These are phyloP conservation scores for Nesoenas mayeri DNA, from an alignment of 2,113 vertebrate genomes.

Conservation along the genomic window DNA sequence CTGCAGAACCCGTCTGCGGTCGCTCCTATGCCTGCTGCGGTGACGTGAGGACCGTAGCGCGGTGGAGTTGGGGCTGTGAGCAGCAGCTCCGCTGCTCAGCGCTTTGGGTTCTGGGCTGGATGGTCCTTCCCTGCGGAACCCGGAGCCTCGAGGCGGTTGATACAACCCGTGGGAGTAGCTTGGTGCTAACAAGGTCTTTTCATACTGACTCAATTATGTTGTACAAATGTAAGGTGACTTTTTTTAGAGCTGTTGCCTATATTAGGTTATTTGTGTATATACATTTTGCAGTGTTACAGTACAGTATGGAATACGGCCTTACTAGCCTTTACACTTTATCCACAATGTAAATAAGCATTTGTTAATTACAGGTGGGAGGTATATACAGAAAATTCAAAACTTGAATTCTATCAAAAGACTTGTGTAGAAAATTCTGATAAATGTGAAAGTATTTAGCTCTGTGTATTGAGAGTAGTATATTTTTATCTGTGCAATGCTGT, in stretches of 20 bases:
- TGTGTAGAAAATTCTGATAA: constrained; percentile 75
- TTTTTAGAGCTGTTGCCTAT: constrained; percentile 75
- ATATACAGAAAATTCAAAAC: constrained; percentile 67
- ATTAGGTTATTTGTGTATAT: constrained; percentile 78
- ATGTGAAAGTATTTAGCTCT: constrained; percentile 79
- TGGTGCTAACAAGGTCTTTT: constrained; percentile 72
- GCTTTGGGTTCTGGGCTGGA: background rate
- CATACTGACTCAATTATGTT: constrained; percentile 45
- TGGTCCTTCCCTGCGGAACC: background rate
- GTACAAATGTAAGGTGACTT: constrained; percentile 69
- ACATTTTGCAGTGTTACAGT: constrained; percentile 73
- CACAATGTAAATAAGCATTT: constrained; percentile 76
- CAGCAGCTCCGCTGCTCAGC: background rate
- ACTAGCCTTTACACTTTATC: constrained; percentile 67
- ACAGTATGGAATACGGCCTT: constrained; percentile 68
- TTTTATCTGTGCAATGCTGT: constrained; percentile 80
- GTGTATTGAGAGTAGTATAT: constrained; percentile 77
- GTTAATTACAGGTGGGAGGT: constrained; percentile 73
- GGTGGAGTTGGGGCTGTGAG: background rate
- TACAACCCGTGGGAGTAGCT: constrained; percentile 7
- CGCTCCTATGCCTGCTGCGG: background rate
- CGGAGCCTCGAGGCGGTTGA: background rate
- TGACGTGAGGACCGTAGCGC: background rate
- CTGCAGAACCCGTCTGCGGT: background rate
- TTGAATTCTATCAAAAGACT: constrained; percentile 71